Conservation (phyloP, 2,797 vertebrate species). For the Protonibea diacanthus region DNA sequence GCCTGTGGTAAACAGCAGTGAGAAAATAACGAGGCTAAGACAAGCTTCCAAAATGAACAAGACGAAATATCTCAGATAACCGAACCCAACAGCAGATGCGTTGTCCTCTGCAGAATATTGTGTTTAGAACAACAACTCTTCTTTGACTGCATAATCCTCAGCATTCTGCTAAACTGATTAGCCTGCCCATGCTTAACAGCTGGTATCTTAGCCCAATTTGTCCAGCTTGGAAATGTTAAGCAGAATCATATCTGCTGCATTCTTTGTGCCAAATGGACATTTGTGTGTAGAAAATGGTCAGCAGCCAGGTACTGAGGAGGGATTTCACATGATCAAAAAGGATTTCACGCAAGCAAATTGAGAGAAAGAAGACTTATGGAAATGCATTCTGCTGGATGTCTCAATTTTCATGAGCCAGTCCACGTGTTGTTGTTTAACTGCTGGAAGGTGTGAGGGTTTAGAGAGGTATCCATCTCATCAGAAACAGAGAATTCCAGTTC, state of each 20-base stretch:
- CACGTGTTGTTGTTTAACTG: constrained; percentile 49
- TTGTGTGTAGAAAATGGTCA: constrained; percentile 71
- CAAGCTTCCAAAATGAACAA: constrained; percentile 57
- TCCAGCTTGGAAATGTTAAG: constrained; percentile 72
- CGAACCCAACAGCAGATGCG: constrained; percentile 67
- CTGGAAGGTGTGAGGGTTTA: constrained; percentile 53
- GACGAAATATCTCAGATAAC: constrained; percentile 57
- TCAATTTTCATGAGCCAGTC: constrained; percentile 48
- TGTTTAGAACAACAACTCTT: constrained; percentile 65
- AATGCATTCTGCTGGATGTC: constrained; percentile 64
- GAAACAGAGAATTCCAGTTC: constrained; percentile 33
- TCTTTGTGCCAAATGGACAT: constrained; percentile 68
- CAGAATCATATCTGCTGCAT: constrained; percentile 60
- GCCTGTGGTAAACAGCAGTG: constrained; percentile 65
- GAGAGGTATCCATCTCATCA: constrained; percentile 34
- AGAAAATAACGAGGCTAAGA: constrained; percentile 73
- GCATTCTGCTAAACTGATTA: constrained; percentile 77
- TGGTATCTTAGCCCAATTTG: constrained; percentile 73
- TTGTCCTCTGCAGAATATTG: constrained; percentile 57
- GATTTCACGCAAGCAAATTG: constrained; percentile 71
- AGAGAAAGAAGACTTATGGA: constrained; percentile 66
- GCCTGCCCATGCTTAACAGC: constrained; percentile 69
- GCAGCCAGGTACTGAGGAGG: constrained; percentile 71
- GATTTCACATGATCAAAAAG: constrained; percentile 74
- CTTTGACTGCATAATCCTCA: constrained; percentile 71